Base-by-base conservation (phyloP, 2,888 invertebrate species). In the Parthenolecanium corni region DNA sequence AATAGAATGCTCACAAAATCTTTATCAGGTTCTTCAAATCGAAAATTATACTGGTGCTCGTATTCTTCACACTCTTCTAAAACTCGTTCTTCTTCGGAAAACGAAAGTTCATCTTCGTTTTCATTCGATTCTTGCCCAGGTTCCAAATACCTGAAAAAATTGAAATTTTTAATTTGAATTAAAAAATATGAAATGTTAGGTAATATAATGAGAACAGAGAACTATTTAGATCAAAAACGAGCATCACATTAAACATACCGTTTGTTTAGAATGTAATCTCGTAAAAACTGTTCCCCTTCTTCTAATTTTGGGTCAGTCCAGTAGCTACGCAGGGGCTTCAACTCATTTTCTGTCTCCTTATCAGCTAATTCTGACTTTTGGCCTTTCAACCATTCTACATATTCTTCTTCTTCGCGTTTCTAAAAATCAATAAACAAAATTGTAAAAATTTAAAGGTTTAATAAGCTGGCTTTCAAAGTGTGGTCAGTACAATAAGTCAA, bases 1-100 rank as follows among this genome's bases (percentile, higher is more conserved):
- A 24, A 31, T 31, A 31, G 9, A 52, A 57, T 44, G 31, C 67
- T 64, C 51, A 68, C 67, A 64, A 68, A 68, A 58, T 68, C 68
- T 57, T 67, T 65, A 52, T 68, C 68, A 1, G 67, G 96, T 74
- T 97, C 95, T 74, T 98, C 95, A 74, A 86, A 97, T 66, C 97
- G 80, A 74, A 93, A 95, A 77, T 97, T 96, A 74, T 86, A 97
- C 68, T 95, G 94, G 51, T 88, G 81, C 72, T 97, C 96, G 76
- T 94, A 97, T 73, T 86, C 82, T 67, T 88, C 89, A 74, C 91
- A 90, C 71, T 85, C 82, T 69, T 87, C 85, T 25, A 92, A 78
- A 67, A 80, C 76, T 72, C 92, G 91, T 71, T 94, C 93, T 71
- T 94, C 94, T 62, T 86, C 89, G 0, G 84, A 84, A 0, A 85